Conservation (phyloP, 2,113 vertebrate species). For the Myotis yumanensis region DNA sequence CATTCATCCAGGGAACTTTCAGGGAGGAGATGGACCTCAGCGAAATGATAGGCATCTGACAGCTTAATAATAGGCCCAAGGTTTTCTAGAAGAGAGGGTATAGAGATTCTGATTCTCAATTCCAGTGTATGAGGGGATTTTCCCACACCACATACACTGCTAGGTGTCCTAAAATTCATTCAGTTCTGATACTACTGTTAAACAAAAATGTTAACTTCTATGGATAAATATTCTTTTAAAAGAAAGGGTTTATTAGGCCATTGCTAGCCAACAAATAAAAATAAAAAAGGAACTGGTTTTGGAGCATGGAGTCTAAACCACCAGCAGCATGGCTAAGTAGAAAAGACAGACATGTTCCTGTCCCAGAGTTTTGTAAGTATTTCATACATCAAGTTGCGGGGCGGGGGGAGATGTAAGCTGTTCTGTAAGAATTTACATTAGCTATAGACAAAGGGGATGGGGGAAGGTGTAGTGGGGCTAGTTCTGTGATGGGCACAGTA, state of each 20-base stretch:
- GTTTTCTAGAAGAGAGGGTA: not conserved
- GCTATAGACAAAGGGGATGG: not conserved
- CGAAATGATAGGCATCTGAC: not conserved
- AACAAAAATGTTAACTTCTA: not conserved
- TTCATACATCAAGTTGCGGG: not conserved
- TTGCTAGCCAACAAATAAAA: not conserved
- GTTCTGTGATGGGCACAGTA: not conserved
- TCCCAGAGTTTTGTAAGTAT: not conserved
- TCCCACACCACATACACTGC: not conserved
- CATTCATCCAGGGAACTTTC: not conserved
- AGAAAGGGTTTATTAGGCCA: no score
- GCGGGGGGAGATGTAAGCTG: no score
- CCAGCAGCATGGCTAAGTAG: not conserved
- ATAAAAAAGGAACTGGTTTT: not conserved
- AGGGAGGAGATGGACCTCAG: not conserved
- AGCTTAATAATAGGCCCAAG: not conserved
- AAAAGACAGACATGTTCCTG: not conserved
- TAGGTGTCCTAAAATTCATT: not conserved
- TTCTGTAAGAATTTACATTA: not conserved
- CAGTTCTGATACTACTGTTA: not conserved
- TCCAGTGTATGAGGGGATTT: not conserved
- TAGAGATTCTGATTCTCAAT: not conserved
- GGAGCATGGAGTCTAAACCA: not conserved
- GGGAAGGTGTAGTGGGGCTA: not conserved
- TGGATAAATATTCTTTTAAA: not conserved